phyloP scores from a whole-genome alignment of 2,797 vertebrate genomes.

The Pseudochaenichthys georgianus region DNA sequence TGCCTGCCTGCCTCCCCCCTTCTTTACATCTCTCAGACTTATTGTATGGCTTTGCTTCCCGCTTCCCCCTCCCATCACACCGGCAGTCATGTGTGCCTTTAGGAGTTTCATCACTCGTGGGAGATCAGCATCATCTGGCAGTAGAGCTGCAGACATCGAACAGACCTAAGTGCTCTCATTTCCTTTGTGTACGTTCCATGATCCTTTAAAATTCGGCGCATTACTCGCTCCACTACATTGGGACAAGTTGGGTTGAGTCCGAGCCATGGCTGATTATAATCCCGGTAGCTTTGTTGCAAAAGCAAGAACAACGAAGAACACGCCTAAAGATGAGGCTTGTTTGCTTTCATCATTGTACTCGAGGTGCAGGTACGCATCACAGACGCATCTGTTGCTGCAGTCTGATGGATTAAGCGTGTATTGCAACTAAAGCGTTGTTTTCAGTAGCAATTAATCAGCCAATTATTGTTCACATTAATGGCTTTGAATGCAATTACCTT shows the following conservation, averaged over 20 bases:
- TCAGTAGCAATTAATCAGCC: neutral
- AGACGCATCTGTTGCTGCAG: neutral
- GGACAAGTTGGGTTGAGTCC: conserved; percentile 20
- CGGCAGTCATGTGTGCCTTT: conserved; percentile 21
- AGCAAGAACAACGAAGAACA: conserved; percentile 44
- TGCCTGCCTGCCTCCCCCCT: neutral
- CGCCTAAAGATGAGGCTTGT: conserved; percentile 21
- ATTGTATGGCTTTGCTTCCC: conserved; percentile 34
- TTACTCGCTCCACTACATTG: conserved; percentile 16
- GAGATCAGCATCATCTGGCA: conserved; percentile 35
- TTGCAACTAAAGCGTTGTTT: neutral
- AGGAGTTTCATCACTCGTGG: conserved; percentile 24
- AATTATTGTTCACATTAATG: neutral
- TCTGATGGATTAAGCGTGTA: neutral
- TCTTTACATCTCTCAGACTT: conserved; percentile 42
- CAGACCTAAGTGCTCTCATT: neutral
- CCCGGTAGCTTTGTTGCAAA: conserved; percentile 45
- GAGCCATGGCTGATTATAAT: conserved; percentile 26
- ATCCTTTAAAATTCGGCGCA: conserved; percentile 10
- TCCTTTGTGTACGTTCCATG: conserved; percentile 2
- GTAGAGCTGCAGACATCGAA: conserved; percentile 3
- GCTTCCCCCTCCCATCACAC: conserved; percentile 29
- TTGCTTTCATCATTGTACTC: neutral
- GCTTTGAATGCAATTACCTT: neutral
- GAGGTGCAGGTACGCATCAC: conserved; percentile 2